Evolutionary conservation across 2,888 invertebrate genomes (phyloP), one percentile per base, ranked within the genome.

Genomic region (Trichopoda pennipes): DNA sequence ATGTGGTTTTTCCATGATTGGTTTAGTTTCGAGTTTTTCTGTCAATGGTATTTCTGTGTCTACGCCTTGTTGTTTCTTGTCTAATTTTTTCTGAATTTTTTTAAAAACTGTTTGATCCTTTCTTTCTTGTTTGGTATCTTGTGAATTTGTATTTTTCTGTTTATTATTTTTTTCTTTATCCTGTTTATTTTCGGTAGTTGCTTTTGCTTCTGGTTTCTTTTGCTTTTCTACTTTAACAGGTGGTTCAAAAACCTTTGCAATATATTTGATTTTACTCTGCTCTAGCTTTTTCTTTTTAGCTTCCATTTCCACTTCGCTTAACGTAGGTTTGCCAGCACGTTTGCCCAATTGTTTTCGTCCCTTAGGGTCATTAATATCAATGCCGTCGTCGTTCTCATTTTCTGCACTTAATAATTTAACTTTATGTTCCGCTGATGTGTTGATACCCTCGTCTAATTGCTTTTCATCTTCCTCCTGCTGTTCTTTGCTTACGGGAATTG

Each of bases 401-500:
- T 80, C 80, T 17, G 77, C 81, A 64, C 73, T 74, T 49, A 81
- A 66, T 14, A 81, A 55, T 9, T 82, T 68, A n/a, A 83, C 81
- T 51, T 84, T 80, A 7, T 82, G 79, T 0, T 81, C 74, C 12
- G 56, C 55, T 0, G 76, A 14, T 3, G 73, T 72, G n/a, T 84
- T 84, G 58, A 90, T 87, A 10, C 86, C 87, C 44, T 88, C 87
- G 38, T 90, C 88, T 47, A 89, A 81, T 78, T 90, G 87, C 58
- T 89, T 89, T 77, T 90, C 90, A 69, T 90, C 90, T 49, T 91
- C 89, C 70, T 91, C 91, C 72, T 91, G 90, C 19, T 91, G 87
- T 44, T 91, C 91, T 85, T 90, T 90, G 86, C 85, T 92, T 85
- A 92, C 91, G 4, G 92, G 92, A 92, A 94, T 92, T 51, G 94